Percentiles rank a stretch among this genome's conserved stretches.
Conservation (phyloP, 2,113 vertebrate species). For the Chaetops frenatus region DNA sequence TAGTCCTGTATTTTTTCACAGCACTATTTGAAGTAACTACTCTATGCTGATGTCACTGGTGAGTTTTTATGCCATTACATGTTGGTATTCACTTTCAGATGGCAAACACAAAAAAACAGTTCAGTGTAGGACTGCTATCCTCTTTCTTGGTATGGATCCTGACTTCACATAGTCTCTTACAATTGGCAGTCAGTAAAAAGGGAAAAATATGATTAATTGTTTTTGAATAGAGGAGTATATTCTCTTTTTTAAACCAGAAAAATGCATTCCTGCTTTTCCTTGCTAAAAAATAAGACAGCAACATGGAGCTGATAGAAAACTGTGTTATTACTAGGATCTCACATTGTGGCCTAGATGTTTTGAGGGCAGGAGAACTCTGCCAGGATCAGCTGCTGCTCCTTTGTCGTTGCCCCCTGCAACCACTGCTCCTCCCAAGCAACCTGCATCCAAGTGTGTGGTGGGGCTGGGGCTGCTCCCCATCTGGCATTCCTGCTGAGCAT, state of each 20-base stretch:
- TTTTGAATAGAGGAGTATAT: not conserved
- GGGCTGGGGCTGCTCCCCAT: not conserved
- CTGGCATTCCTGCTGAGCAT: not conserved
- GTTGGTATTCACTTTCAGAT: not conserved
- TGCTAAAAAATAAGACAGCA: not conserved
- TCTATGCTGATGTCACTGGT: rapidly evolving
- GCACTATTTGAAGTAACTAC: not conserved
- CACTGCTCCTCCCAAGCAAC: not conserved
- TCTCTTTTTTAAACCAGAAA: not conserved
- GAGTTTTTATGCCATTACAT: not conserved
- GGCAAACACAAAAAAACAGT: not conserved
- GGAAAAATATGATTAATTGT: not conserved
- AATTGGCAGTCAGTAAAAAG: not conserved
- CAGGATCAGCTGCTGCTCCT: not conserved
- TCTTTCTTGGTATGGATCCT: not conserved
- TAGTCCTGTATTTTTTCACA: not conserved
- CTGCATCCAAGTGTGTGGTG: rapidly evolving
- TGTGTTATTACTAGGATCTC: not conserved
- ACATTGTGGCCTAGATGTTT: not conserved
- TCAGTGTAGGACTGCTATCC: not conserved
- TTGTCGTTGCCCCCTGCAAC: not conserved
- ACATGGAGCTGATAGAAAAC: not conserved
- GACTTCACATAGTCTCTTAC: not conserved
- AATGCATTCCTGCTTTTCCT: not conserved
- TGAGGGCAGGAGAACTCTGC: not conserved